A percentile compares a stretch with the other conserved stretches of the same genome.
Conservation (phyloP, 2,888 invertebrate genomes). For the Bimastos eiseni region DNA sequence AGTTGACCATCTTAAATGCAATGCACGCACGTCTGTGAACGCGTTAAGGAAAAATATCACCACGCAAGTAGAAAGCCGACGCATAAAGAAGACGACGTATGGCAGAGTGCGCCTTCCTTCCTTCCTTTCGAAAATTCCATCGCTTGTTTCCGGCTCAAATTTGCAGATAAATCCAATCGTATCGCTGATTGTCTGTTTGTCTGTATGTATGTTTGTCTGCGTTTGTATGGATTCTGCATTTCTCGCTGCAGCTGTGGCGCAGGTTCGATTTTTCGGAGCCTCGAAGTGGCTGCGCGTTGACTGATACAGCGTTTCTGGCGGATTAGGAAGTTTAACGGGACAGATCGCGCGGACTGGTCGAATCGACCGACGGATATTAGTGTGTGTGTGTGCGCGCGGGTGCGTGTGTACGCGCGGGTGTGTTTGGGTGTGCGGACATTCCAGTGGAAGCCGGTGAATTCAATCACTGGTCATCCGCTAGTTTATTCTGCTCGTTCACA, state of each 20-base stretch:
- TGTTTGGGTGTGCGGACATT: neutral
- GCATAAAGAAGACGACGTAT: neutral
- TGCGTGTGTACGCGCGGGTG: neutral
- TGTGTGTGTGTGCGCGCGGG: neutral
- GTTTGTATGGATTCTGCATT: neutral
- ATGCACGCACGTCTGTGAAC: too few species aligned
- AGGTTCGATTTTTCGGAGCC: neutral
- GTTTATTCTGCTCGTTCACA: neutral
- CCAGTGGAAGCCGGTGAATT: neutral
- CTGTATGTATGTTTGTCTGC: neutral
- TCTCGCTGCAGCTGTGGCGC: constrained; percentile 3
- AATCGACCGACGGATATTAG: neutral
- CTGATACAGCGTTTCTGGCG: neutral
- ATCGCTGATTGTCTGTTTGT: neutral
- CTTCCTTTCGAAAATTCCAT: neutral
- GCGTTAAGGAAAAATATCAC: neutral
- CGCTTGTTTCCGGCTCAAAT: neutral
- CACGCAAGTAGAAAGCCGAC: neutral
- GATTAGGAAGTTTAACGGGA: constrained; percentile 6
- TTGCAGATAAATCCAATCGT: neutral
- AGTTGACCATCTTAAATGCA: neutral
- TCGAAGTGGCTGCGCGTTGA: neutral
- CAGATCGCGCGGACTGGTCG: neutral
- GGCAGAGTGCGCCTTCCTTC: neutral
- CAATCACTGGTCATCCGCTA: neutral